Percentiles rank a stretch among this genome's conserved stretches.
Evolutionary conservation across 2,113 vertebrate genomes (phyloP).

Genomic region (Phalacrocorax carbo): DNA sequence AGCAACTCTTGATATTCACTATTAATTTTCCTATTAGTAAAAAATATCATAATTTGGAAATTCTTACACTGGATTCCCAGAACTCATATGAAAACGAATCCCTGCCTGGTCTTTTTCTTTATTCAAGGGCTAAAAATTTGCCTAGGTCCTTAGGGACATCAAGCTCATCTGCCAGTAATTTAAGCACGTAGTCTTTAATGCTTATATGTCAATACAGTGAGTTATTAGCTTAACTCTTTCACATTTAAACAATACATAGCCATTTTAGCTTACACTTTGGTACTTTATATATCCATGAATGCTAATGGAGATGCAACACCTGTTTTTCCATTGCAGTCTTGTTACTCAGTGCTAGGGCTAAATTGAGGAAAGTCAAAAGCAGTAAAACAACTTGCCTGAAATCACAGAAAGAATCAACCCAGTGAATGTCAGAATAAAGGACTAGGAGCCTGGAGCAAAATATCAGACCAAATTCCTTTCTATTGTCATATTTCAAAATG

Average conservation of each 20-base stretch:
- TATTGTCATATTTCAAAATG: background rate
- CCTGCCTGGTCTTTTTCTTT: background rate
- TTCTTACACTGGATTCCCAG: background rate
- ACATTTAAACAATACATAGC: background rate
- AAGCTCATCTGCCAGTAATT: background rate
- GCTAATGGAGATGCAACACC: background rate
- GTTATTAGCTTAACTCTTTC: background rate
- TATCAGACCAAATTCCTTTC: background rate
- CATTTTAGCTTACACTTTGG: background rate
- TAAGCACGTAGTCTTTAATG: background rate
- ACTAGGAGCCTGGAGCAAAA: background rate
- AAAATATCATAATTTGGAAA: background rate
- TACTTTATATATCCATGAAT: background rate
- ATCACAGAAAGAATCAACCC: background rate
- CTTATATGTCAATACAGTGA: background rate
- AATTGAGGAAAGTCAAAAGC: background rate
- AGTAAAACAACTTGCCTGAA: background rate
- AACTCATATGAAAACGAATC: background rate
- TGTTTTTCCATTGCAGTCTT: background rate
- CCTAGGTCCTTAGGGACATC: background rate
- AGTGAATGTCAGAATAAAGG: background rate
- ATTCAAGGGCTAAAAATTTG: background rate
- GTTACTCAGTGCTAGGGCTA: background rate
- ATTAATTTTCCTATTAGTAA: background rate
- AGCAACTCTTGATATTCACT: background rate